A percentile compares a stretch with the other conserved stretches of the same genome.
Evolutionary conservation across 2,797 vertebrate genomes (phyloP).

Genomic region (Sarcoramphus papa): DNA sequence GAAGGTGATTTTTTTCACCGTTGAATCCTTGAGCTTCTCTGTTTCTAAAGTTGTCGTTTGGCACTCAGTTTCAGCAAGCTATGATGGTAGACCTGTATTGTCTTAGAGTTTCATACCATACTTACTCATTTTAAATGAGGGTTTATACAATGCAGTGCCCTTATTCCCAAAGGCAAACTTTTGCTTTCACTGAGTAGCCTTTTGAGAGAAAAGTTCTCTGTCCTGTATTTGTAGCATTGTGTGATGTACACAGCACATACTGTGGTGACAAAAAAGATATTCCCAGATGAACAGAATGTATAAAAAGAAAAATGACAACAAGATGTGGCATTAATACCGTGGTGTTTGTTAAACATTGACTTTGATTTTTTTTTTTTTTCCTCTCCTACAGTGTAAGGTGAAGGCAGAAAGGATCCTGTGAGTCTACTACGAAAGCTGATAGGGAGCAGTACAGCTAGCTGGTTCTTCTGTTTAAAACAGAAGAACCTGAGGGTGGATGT

Average conservation of each 20-base stretch:
- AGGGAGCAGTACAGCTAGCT: background rate
- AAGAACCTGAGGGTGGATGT: background rate
- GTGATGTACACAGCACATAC: background rate
- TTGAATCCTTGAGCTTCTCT: background rate
- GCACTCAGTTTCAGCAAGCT: background rate
- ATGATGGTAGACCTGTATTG: background rate
- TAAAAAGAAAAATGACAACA: background rate
- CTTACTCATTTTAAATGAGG: background rate
- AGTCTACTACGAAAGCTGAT: background rate
- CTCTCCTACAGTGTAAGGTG: fast-evolving
- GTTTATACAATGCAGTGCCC: background rate
- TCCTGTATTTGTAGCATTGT: background rate
- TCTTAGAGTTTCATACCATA: background rate
- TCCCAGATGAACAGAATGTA: background rate
- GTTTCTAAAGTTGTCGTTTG: background rate
- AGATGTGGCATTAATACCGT: background rate
- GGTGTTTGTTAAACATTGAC: background rate
- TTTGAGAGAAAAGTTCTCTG: background rate
- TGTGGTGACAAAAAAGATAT: background rate
- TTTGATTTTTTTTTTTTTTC: background rate
- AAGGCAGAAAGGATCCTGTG: background rate
- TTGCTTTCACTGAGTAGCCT: background rate
- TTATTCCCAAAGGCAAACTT: background rate
- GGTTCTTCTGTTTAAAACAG: background rate
- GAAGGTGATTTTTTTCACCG: background rate